These are phyloP conservation scores for Crocuta crocuta DNA, from an alignment of 2,113 vertebrate species.

Conservation along the genomic window DNA sequence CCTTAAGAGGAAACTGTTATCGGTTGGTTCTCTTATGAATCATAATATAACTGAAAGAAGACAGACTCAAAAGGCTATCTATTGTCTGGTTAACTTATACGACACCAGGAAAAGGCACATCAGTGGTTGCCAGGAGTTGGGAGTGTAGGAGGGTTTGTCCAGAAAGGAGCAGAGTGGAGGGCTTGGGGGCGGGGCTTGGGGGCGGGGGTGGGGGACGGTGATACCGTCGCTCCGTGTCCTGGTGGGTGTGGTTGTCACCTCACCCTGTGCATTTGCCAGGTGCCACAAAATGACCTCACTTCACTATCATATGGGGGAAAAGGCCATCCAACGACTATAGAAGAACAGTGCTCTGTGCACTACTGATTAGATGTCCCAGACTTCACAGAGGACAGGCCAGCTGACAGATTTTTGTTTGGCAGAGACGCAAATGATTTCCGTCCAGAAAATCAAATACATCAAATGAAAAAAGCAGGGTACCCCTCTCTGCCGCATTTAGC, in stretches of 20 bases:
- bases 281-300: background rate
- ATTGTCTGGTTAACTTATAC: background rate
- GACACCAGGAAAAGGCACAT: background rate
- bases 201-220: accelerated
- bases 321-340: background rate
- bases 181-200: background rate
- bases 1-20: no score
- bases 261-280: no score
- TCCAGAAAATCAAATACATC: background rate
- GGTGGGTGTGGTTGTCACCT: background rate
- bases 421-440: background rate
- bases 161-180: background rate
- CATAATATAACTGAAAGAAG: background rate
- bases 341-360: background rate
- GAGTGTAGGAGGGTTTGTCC: background rate
- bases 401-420: background rate
- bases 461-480: background rate
- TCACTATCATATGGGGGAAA: background rate
- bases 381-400: background rate
- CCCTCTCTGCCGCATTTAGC: background rate
- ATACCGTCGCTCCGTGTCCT: background rate
- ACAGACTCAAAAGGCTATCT: background rate
- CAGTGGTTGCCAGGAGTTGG: background rate
- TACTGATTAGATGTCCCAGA: background rate
- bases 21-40: background rate